Base-by-base conservation (phyloP, 2,113 vertebrate genomes). In the Ictidomys tridecemlineatus region DNA sequence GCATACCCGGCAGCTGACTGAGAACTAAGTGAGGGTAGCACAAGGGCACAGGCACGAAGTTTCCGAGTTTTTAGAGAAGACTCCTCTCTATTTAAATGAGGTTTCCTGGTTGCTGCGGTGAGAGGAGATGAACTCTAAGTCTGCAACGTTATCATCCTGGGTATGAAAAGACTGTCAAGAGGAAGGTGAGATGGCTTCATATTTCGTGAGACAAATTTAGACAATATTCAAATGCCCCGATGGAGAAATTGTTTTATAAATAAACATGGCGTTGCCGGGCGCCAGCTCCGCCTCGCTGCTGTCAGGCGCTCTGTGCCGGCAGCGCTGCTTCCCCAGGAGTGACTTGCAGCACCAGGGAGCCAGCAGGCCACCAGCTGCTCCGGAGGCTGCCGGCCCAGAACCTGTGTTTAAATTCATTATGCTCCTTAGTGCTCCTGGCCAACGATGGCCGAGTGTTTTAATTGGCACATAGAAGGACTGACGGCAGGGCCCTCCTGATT, bases 311-410 rank as follows among this genome's bases (percentile, higher is more conserved):
- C 30, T 16, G 9, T 1, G 4, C n/a, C 22, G 18, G 76, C 18
- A 2, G 24, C 45, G 6, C 0, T 34, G 22, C 9, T 32, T 39
- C 51, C 1, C 4, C 14, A 1, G 4, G 22, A 73, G 42, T 12
- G 13, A 17, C 0, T 0, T 14, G 2, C 26, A 12, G 4, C 58
- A 5, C 4, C 7, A 0, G 53, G 73, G 34, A 51, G 18, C 6
- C 8, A 2, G 1, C 16, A 13, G 2, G 34, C 32, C n/a, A 0
- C 16, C 0, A 0, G 22, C 51, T 5, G 2, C 26, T 13, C 12
- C 4, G 1, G 34, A 9, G 8, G 28, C 37, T 0, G 63, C 45
- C 58, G 70, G 90, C 14, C 69, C 0, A 2, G n/a, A 10, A 18
- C 37, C 56, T 39, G 56, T 5, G 26, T 4, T 61, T 30, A 34